These are phyloP conservation scores for Archips crataeganus DNA, from an alignment of 2,888 invertebrate genomes.

Conservation along the genomic window DNA sequence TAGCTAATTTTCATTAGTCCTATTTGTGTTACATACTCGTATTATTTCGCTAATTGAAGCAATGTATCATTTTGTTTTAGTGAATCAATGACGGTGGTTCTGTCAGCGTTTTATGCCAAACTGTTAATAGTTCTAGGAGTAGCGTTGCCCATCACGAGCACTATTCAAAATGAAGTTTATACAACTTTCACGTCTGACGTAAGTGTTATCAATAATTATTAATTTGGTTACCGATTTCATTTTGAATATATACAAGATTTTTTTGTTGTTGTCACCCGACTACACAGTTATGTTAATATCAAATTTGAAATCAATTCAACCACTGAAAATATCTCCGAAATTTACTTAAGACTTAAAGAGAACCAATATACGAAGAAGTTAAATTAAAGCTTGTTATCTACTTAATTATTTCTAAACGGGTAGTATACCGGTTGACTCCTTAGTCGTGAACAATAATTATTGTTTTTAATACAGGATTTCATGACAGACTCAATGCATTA, in stretches of 20 bases:
- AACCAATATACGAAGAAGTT: too few relatives aligned
- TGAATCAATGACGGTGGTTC: slow-evolving; percentile 85
- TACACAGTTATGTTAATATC: too few relatives aligned
- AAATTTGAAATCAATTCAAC: too few relatives aligned
- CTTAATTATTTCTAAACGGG: too few relatives aligned
- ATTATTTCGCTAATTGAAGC: slow-evolving; percentile 55
- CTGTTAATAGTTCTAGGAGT: slow-evolving; percentile 88
- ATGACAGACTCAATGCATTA: too few relatives aligned
- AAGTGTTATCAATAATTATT: too few relatives aligned
- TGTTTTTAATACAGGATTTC: too few relatives aligned
- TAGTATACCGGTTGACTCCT: too few relatives aligned
- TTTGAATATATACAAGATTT: not conserved
- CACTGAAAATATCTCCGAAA: too few relatives aligned
- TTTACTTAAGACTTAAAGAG: too few relatives aligned
- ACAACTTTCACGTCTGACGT: slow-evolving; percentile 78
- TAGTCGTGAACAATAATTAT: too few relatives aligned
- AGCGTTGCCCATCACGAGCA: slow-evolving; percentile 88
- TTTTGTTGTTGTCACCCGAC: not conserved
- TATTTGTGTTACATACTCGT: slow-evolving; percentile 43
- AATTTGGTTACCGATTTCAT: not conserved
- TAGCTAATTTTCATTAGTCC: slow-evolving; percentile 45
- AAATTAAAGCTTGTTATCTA: too few relatives aligned
- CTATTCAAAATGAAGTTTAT: slow-evolving; percentile 84
- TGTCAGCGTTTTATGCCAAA: slow-evolving; percentile 89
- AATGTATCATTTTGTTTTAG: slow-evolving; percentile 75